phyloP scores from a whole-genome alignment of 23 tunicate genomes.

The Halocynthia aurantium region DNA sequence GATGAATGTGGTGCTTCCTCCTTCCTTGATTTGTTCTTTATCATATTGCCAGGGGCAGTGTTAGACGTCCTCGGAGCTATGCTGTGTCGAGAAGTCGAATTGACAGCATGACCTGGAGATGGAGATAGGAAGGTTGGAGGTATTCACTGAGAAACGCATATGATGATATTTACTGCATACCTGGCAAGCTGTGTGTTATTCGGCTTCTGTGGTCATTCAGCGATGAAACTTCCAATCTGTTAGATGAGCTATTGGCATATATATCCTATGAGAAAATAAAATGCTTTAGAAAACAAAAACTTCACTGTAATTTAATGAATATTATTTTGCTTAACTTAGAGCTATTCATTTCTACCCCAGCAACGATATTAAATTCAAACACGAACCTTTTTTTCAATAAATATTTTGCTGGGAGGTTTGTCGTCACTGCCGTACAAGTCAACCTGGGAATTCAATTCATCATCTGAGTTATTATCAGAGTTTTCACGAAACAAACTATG shows the following conservation, averaged over 20 bases:
- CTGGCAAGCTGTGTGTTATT: neutral
- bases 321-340: no score
- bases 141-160: neutral
- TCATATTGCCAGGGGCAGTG: slow-evolving; percentile 8
- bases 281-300: no score
- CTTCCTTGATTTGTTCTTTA: neutral
- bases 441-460: slow-evolving; percentile 9
- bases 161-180: neutral
- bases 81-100: neutral
- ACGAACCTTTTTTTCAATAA: slow-evolving; percentile 1
- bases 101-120: no score
- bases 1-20: no score
- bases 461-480: slow-evolving; percentile 21
- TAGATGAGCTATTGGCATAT: no score
- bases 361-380: neutral
- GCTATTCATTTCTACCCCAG: no score
- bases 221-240: neutral
- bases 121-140: no score
- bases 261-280: no score
- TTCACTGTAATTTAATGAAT: neutral
- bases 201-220: neutral
- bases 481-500: slow-evolving; percentile 19
- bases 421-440: slow-evolving; percentile 24
- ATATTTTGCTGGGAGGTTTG: neutral
- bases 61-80: slow-evolving; percentile 1